These are phyloP conservation scores for Hemiprocne comata DNA, from an alignment of 2,113 vertebrate species.

Conservation along the genomic window DNA sequence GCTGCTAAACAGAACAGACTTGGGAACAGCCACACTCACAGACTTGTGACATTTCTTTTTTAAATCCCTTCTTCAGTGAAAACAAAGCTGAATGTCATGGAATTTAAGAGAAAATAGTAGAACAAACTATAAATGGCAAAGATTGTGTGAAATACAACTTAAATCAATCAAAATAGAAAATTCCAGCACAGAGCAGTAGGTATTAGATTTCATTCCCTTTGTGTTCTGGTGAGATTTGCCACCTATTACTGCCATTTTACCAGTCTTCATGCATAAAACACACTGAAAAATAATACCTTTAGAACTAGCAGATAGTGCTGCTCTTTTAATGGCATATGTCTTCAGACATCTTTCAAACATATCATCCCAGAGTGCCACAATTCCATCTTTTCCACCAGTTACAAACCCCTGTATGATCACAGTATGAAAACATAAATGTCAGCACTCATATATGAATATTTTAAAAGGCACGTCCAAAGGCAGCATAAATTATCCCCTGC, in stretches of 20 bases:
- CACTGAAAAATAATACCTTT: conserved; percentile 82
- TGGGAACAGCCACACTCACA: neutral
- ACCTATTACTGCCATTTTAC: neutral
- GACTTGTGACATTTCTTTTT: neutral
- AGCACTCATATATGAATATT: neutral
- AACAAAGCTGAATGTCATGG: neutral
- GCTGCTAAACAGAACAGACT: neutral
- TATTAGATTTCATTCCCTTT: neutral
- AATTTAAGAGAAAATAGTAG: neutral
- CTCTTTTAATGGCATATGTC: conserved; percentile 96
- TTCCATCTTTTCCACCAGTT: conserved; percentile 95
- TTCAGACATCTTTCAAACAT: conserved; percentile 98
- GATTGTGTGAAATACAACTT: neutral
- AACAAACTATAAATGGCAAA: neutral
- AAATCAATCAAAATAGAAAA: neutral
- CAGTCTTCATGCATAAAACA: neutral
- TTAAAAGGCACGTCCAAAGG: neutral
- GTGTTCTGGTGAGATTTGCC: neutral
- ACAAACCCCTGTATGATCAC: conserved; percentile 87
- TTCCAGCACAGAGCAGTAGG: neutral
- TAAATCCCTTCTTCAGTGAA: neutral
- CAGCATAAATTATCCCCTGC: neutral
- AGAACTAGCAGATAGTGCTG: conserved; percentile 88
- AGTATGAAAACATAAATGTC: neutral
- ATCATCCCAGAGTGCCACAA: conserved; percentile 98